phyloP scores from a whole-genome alignment of 2,888 invertebrate species.

The Thyatira batis region DNA sequence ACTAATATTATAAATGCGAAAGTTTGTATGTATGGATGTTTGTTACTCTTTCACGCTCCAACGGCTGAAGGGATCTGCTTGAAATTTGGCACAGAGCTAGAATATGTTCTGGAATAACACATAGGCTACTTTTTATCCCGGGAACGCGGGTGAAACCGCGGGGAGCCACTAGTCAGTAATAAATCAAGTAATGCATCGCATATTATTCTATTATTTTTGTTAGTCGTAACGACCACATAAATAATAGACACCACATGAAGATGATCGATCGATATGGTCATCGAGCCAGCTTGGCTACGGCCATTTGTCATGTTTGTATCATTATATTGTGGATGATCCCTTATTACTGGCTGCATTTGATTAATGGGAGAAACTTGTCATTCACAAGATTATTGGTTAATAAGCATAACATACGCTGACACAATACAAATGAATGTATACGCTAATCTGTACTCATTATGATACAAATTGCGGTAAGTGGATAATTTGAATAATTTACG shows the following conservation, averaged over 20 bases:
- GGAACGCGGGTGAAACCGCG: no score
- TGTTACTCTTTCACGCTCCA: no score
- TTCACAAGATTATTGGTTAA: slow-evolving; percentile 1
- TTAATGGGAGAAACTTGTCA: slow-evolving; percentile 5
- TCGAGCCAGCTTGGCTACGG: slow-evolving; percentile 21
- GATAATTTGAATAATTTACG: not conserved
- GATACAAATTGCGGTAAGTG: not conserved
- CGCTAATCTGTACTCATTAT: not conserved
- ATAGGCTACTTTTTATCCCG: no score
- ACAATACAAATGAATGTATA: not conserved
- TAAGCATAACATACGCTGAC: not conserved
- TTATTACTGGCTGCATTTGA: not conserved
- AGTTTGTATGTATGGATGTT: no score
- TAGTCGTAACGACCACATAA: slow-evolving; percentile 18
- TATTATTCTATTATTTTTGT: slow-evolving; percentile 17
- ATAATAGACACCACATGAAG: slow-evolving; percentile 11
- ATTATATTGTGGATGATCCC: slow-evolving; percentile 2
- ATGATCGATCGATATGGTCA: slow-evolving; percentile 21
- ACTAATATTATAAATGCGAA: no score
- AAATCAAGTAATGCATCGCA: not conserved
- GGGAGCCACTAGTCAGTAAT: no score
- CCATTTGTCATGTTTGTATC: slow-evolving; percentile 14
- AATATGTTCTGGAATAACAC: no score
- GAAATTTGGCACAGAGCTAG: no score
- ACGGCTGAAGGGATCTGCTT: no score